Base-by-base conservation (phyloP, 2,888 invertebrate genomes). In the Tenthredo scrophulariae region DNA sequence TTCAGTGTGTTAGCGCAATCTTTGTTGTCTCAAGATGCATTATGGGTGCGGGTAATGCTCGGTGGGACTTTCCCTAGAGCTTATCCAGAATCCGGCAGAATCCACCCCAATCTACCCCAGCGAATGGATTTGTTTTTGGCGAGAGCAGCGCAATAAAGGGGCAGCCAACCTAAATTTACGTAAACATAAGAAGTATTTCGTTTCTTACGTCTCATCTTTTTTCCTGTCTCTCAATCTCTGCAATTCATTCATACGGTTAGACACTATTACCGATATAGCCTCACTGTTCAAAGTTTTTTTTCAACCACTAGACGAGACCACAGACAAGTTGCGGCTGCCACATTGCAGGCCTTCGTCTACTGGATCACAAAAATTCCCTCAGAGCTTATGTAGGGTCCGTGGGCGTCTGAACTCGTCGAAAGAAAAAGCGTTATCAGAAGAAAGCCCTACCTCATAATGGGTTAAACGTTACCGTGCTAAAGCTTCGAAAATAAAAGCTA, bases 121-220 rank as follows among this genome's bases (percentile, higher is more conserved):
- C 84, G 87, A 89, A 89, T 88, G 88, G 88, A 88, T 89, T 87
- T 89, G 89, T 88, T 89, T 89, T 89, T 89, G 89, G 89, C 89
- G 86, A 58, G 87, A 82, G 85, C 67, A 80, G 74, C 84, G 88
- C 87, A 88, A 88, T 89, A 89, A 89, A 89, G 86, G 85, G 85
- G 83, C 77, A 65, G 86, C 85, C 84, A 88, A 88, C 87, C 88
- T 88, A 88, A 46, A 46, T 89, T 89, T 87, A 88, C 86, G 87
- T 87, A 87, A 85, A 87, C 86, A 84, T 86, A 88, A 88, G 88
- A 87, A 88, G 88, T 88, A 87, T 86, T 87, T 86, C 86, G 88
- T 86, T 87, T 88, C 86, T 87, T 62, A 54, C 50, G 50, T 15
- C 46, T 54, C 33, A 77, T 77, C 77, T 77, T 72, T 50, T 54